Base-by-base conservation (phyloP, 1,140 invertebrate genomes). In the Philopotamus ludificatus region DNA sequence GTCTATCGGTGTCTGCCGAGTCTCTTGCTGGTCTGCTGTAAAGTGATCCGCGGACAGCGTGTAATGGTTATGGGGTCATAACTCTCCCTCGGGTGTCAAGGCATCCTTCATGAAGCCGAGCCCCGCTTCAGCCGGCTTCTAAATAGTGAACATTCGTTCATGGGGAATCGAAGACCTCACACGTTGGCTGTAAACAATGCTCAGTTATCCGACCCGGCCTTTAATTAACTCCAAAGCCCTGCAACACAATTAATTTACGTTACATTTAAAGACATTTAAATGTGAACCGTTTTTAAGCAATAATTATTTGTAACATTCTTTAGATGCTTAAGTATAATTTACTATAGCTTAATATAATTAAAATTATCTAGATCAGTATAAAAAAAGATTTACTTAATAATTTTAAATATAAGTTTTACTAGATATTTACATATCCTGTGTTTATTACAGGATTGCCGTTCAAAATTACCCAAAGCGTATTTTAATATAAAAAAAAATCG, bases 141-240 rank as follows among this genome's bases (percentile, higher is more conserved):
- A 41, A n/a, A 57, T 34, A 20, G 53, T 41, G 10, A 39, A 15
- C 28, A 41, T 57, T 57, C 22, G 53, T 57, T 41, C 26, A 39
- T 4, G 28, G 8, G 28, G 10, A 53, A 41, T 57, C 53, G 25
- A 20, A 57, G 53, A 57, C 53, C 53, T 57, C 53, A 57, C 53
- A 57, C 25, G 53, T 39, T 39, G 53, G 20, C 34, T 34, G 4
- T 42, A n/a, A 57, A 57, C 53, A 34, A 57, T 57, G n/a, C 18
- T 2, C 1, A n/a, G n/a, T n/a, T n/a, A n/a, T 7, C 28, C 28
- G 28, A 34, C 28, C n/a, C n/a, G 28, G 4, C 28, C 28, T 34
- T 34, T 34, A 34, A 34, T 34, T 34, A 4, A 34, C 12, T 34
- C 12, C 12, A 34, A 34, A 7, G 28, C 28, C 4, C 4, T 34